Base-by-base conservation (phyloP, 2,888 invertebrate genomes). In the Heliconius sara region DNA sequence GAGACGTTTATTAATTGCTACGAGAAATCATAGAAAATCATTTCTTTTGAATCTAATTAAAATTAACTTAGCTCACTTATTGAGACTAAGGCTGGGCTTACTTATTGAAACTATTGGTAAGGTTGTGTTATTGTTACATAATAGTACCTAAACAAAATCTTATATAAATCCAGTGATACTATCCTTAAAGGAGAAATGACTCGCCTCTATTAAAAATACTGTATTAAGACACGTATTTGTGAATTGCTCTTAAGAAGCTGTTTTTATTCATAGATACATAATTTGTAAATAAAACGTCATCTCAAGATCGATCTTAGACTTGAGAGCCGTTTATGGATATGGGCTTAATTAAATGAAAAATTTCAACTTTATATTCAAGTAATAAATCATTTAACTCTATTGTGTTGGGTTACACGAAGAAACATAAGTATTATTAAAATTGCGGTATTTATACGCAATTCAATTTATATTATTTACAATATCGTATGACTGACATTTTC, bases 1-100 rank as follows among this genome's bases (percentile, higher is more conserved):
- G 34, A 72, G 30, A 52, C 34, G n/a, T 73, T 72, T 60, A 57
- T 73, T 73, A 22, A 73, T 73, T 73, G 57, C 25, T 73, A 57
- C 16, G 34, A 34, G 73, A 73, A 73, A 60, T 34, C 57, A 12
- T 60, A 73, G 52, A 16, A 73, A 60, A n/a, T 60, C 57, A 57
- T n/a, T 34, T 19, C 30, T 60, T 60, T n/a, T 57, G 60, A 57
- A 73, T 57, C n/a, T 73, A 73, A 73, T 73, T 34, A 73, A 73
- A 73, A 60, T n/a, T 39, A 34, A 34, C 34, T 34, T 73, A 73
- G 52, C 39, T 30, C 22, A 57, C 22, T n/a, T 30, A 57, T 52
- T 57, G 13, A 30, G 10, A 9, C 34, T 9, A 39, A 39, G 9
- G 34, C 34, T 39, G 1, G 34, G 34, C 34, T 9, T 39, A 9